Conservation (phyloP, 2,888 invertebrate genomes). For the Corythucha ciliata region DNA sequence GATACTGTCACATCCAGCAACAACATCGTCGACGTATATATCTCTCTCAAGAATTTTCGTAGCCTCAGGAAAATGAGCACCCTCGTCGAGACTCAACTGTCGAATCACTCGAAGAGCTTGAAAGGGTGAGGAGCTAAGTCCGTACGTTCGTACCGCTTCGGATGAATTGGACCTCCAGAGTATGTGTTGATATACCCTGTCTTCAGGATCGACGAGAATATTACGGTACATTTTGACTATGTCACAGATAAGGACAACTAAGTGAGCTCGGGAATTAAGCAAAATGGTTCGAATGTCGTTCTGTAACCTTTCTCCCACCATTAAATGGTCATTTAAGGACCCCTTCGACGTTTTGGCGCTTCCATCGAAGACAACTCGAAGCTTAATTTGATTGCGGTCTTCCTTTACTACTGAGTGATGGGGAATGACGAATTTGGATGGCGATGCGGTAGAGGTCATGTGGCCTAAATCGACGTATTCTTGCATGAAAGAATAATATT, state of each 20-base stretch:
- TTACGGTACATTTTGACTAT: slow-evolving; percentile 16
- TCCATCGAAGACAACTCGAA: slow-evolving; percentile 21
- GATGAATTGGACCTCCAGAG: slow-evolving; percentile 1
- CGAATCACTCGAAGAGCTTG: slow-evolving; percentile 3
- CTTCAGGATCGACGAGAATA: slow-evolving; percentile 9
- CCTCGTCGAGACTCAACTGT: slow-evolving; percentile 4
- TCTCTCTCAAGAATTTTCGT: neutral
- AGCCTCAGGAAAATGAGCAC: slow-evolving; percentile 1
- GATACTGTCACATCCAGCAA: neutral
- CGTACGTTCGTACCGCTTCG: slow-evolving; percentile 6
- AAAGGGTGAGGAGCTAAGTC: slow-evolving; percentile 11
- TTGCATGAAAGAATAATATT: slow-evolving; percentile 13
- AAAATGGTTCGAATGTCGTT: slow-evolving; percentile 14
- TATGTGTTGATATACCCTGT: slow-evolving; percentile 9
- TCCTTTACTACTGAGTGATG: slow-evolving; percentile 11
- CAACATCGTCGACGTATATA: slow-evolving; percentile 14
- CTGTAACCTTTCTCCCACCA: slow-evolving; percentile 13
- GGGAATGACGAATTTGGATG: slow-evolving; percentile 10
- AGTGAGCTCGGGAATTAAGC: slow-evolving; percentile 8
- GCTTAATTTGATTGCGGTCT: slow-evolving; percentile 9
- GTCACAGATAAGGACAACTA: slow-evolving; percentile 11
- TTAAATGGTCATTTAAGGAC: slow-evolving; percentile 18
- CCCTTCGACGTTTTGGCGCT: slow-evolving; percentile 15
- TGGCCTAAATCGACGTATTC: slow-evolving; percentile 10
- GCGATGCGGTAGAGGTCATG: neutral